Percentiles rank a stretch among this genome's conserved stretches.
These are phyloP conservation scores for Boulengeromyrus knoepffleri DNA, from an alignment of 2,113 vertebrate genomes.

Conservation along the genomic window DNA sequence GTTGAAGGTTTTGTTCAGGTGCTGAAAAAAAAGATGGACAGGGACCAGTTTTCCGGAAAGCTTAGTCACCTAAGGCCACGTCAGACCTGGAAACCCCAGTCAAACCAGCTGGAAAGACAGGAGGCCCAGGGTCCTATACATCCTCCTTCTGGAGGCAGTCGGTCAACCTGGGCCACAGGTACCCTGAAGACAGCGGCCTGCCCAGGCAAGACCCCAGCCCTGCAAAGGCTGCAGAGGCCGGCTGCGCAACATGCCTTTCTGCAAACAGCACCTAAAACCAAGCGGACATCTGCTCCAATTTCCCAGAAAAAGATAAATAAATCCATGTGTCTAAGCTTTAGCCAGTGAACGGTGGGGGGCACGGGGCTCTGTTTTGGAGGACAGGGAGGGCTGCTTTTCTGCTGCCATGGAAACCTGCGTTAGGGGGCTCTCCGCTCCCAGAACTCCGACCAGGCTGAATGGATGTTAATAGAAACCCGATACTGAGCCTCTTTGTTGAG, in stretches of 20 bases:
- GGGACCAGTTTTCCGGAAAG: not conserved
- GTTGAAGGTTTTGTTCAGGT: constrained; percentile 87
- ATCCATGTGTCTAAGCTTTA: not conserved
- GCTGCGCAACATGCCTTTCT: not conserved
- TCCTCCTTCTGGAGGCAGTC: not conserved
- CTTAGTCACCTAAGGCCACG: not conserved
- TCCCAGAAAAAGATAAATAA: not conserved
- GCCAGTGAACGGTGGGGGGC: not conserved
- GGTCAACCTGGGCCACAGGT: not conserved
- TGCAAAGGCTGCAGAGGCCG: not conserved
- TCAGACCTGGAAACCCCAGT: not conserved
- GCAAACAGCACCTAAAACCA: not conserved
- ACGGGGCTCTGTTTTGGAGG: not conserved
- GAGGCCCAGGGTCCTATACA: not conserved
- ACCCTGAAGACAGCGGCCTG: not conserved
- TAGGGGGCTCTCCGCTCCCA: not conserved
- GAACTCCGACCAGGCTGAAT: not conserved
- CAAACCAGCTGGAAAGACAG: not conserved
- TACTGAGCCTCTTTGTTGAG: not conserved
- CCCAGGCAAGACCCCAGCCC: not conserved
- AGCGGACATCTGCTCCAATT: not conserved
- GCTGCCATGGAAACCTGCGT: constrained; percentile 4
- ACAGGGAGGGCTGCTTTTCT: not conserved
- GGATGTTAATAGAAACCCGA: not conserved
- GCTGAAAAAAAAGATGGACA: constrained; percentile 51